Percentiles rank a stretch among this genome's conserved stretches.
Evolutionary conservation across 2,113 vertebrate species (phyloP).

Genomic region (Athene noctua): DNA sequence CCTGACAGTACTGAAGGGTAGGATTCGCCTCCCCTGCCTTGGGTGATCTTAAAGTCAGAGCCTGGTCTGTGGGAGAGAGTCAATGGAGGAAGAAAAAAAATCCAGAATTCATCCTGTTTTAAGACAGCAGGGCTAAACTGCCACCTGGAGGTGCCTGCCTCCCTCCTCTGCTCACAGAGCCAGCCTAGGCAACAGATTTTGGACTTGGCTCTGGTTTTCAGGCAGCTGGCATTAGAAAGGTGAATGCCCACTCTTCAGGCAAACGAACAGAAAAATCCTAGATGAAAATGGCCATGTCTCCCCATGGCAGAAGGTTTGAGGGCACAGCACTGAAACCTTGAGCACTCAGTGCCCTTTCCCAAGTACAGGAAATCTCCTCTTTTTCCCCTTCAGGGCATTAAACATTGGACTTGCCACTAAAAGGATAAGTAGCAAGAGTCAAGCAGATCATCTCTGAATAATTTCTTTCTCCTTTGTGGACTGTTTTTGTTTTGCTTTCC

Average conservation of each 20-base stretch:
- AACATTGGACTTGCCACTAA: not conserved
- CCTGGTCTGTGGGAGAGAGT: not conserved
- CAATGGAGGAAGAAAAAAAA: not conserved
- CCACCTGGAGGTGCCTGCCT: not conserved
- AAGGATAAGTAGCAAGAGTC: not conserved
- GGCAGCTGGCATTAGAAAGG: not conserved
- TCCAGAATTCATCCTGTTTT: not conserved
- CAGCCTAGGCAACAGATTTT: not conserved
- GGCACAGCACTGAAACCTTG: not conserved
- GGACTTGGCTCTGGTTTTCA: not conserved
- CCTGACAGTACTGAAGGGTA: not conserved
- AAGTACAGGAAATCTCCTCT: not conserved
- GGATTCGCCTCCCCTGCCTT: not conserved
- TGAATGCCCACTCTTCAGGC: not conserved
- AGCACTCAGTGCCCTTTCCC: not conserved
- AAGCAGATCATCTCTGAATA: not conserved
- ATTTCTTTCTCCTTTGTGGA: not conserved
- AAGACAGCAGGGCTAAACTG: not conserved
- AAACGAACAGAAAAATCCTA: not conserved
- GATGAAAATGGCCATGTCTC: not conserved
- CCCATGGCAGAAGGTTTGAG: not conserved
- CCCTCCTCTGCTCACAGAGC: not conserved
- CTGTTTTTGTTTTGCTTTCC: not conserved
- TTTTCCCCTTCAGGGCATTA: not conserved
- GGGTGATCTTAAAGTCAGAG: not conserved